Evolutionary conservation across 2,113 vertebrate genomes (phyloP).

Genomic region (Mobula birostris): DNA sequence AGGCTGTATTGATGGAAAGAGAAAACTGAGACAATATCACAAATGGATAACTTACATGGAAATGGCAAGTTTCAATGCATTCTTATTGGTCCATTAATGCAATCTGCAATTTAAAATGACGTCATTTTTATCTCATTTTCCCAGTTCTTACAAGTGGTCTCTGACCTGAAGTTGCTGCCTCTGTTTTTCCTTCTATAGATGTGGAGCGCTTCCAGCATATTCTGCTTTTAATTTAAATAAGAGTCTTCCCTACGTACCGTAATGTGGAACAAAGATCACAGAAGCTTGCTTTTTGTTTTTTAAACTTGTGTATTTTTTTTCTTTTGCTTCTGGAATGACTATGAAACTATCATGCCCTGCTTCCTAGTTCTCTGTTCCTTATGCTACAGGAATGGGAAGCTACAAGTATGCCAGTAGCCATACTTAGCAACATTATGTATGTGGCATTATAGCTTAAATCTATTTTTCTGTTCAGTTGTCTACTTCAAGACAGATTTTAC

Average conservation of each 20-base stretch:
- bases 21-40: too few relatives aligned
- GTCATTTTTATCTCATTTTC: too few relatives aligned
- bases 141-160: too few relatives aligned
- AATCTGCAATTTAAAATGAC: too few relatives aligned
- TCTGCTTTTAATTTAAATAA: background rate
- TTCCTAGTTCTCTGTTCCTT: constrained; percentile 16
- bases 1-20: too few relatives aligned
- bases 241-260: background rate
- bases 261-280: background rate
- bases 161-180: too few relatives aligned
- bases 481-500: background rate
- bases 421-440: background rate
- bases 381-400: constrained; percentile 3
- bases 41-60: too few relatives aligned
- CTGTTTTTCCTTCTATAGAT: too few relatives aligned
- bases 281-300: background rate
- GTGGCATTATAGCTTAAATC: background rate
- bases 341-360: constrained; percentile 1
- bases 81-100: too few relatives aligned
- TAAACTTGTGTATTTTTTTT: background rate
- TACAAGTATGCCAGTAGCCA: background rate
- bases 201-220: too few relatives aligned
- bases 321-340: background rate
- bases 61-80: too few relatives aligned
- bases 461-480: background rate